Base-by-base conservation (phyloP, 2,113 vertebrate genomes). In the Nematolebias whitei region DNA sequence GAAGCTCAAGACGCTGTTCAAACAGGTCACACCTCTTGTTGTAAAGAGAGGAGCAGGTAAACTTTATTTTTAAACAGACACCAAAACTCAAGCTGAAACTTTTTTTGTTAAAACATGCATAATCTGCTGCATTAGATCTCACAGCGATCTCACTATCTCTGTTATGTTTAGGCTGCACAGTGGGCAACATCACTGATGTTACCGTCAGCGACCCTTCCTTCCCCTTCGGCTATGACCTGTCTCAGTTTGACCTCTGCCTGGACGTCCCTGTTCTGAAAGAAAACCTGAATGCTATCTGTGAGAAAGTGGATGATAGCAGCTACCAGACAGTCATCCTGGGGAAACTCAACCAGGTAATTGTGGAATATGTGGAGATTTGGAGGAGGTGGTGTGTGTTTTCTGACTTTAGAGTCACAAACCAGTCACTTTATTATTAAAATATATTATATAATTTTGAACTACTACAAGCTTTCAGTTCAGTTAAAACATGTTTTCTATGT, bases 281-380 rank as follows among this genome's bases (percentile, higher is more conserved):
- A 3, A 89, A 87, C 70, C 71, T 90, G 45, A 60, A 77, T 29
- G 49, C 68, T 3, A 13, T 20, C 78, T 88, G 48, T 72, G 40
- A 18, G 68, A 89, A 85, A 50, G 86, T 91, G 55, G 75, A 69
- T 8, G 86, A 86, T 3, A 11, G 68, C 1, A 40, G 59, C 38
- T 81, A 74, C 53, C 80, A 85, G 62, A 65, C 2, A 24, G 11
- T 88, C 22, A 75, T 92, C 72, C 71, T 90, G 38, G 55, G 40
- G 57, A 91, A 85, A 62, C 72, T 91, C 16, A 85, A 87, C 20
- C 18, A 90, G 88, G 90, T 90, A 60, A 24, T 13, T 44, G 16
- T 0, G 10, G 19, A 52, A 19, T 8, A 40, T 57, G 6, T 22
- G 43, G 20, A 18, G 5, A 41, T 35, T 14, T 13, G 5, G 43